phyloP scores from a whole-genome alignment of 30 jellyfish, hydroid and myxozoan genomes.

The Aurelia aurita complex sp. Pacific region DNA sequence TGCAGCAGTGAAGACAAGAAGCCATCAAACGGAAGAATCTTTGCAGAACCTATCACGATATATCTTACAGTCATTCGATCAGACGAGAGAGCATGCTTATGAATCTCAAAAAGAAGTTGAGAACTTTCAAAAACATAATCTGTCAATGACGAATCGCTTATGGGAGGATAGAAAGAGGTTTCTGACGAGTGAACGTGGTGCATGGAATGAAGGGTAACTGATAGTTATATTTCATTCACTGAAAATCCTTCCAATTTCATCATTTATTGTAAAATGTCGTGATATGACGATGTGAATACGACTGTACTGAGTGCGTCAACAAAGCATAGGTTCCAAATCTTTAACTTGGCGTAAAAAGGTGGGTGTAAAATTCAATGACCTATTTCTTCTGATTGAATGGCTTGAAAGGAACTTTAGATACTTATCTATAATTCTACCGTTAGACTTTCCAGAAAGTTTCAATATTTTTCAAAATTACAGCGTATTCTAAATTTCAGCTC shows the following conservation, averaged over 20 bases:
- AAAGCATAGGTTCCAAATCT: no score
- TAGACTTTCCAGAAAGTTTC: no score
- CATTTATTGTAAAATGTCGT: not conserved
- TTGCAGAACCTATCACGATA: conserved; percentile 72
- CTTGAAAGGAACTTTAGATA: no score
- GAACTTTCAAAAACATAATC: conserved; percentile 42
- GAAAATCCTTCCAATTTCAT: not conserved
- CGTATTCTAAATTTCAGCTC: no score
- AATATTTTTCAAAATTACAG: no score
- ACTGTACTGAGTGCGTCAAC: no score
- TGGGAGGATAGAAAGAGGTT: conserved; percentile 86
- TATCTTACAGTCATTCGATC: conserved; percentile 69
- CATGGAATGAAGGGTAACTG: conserved; percentile 81
- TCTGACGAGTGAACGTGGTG: conserved; percentile 86
- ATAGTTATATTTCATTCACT: not conserved
- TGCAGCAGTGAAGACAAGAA: conserved; percentile 53
- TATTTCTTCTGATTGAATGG: no score
- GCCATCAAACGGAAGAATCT: conserved; percentile 56
- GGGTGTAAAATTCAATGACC: no score
- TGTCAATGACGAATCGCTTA: conserved; percentile 58
- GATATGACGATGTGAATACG: no score
- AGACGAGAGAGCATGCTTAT: conserved; percentile 61
- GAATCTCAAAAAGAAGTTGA: conserved; percentile 44
- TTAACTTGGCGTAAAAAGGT: no score
- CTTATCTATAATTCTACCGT: no score